A percentile compares a stretch with the other conserved stretches of the same genome.
Evolutionary conservation across 53 echinoderm and acorn worm genomes (phyloP).

Genomic region (Astropecten irregularis): DNA sequence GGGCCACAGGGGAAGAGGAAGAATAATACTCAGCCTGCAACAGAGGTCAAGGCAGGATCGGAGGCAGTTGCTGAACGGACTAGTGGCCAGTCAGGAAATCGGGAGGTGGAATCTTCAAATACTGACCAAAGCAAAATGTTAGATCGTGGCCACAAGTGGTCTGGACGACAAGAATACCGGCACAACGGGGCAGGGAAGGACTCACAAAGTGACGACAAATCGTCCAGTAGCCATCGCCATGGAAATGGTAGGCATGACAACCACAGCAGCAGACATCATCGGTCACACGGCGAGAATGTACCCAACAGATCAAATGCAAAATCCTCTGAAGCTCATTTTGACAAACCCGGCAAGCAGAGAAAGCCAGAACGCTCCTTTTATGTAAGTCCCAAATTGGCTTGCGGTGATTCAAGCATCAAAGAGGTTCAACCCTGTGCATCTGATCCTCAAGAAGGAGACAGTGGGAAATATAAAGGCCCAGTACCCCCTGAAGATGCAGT

Average conservation of each 20-base stretch:
- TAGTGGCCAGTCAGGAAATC: too few species aligned
- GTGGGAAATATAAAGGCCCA: background rate
- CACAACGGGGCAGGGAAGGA: background rate
- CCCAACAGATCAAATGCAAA: background rate
- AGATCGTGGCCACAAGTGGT: background rate
- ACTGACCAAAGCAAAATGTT: background rate
- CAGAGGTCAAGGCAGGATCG: too few species aligned
- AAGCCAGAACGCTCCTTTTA: constrained; percentile 54
- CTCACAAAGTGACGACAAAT: background rate
- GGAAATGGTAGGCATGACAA: background rate
- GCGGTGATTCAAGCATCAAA: background rate
- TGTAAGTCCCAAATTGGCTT: constrained; percentile 21
- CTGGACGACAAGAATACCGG: background rate
- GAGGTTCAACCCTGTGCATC: background rate
- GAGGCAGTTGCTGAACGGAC: too few species aligned
- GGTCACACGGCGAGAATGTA: background rate
- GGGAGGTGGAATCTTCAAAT: constrained; percentile 3
- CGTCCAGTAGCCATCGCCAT: background rate
- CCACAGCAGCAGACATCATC: background rate
- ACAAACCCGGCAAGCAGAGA: background rate
- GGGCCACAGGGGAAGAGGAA: constrained; percentile 41
- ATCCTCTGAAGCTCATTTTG: background rate
- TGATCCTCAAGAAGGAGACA: background rate
- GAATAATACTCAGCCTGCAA: too few species aligned
- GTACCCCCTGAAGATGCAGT: constrained; percentile 3